Conservation (phyloP, 2,797 vertebrate species). For the Acridotheres tristis region DNA sequence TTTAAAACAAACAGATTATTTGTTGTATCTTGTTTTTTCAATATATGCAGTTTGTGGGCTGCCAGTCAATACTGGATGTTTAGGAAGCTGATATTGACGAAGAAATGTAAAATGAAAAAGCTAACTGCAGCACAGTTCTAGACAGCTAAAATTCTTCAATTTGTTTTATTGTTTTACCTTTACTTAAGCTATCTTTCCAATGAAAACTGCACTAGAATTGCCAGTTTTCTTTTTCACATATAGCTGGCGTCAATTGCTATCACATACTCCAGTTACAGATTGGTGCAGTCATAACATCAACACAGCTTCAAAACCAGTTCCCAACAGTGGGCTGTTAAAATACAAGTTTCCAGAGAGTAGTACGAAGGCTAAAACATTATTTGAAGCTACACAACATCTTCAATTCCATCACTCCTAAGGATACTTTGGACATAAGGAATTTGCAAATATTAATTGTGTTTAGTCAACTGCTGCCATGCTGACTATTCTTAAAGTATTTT, state of each 20-base stretch:
- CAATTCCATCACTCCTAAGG: not conserved
- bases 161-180: not conserved
- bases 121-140: not conserved
- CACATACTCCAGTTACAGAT: not conserved
- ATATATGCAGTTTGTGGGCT: not conserved
- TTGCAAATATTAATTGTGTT: not conserved
- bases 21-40: not conserved
- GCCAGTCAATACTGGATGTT: not conserved
- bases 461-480: not conserved
- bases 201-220: not conserved
- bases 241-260: not conserved
- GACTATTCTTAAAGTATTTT: not conserved
- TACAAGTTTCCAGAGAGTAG: not conserved
- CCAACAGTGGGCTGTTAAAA: not conserved
- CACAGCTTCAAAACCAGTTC: not conserved
- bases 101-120: not conserved
- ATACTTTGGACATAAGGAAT: not conserved
- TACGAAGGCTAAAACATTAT: not conserved
- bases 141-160: not conserved
- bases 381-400: not conserved
- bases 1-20: not conserved
- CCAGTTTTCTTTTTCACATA: not conserved
- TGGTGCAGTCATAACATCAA: not conserved
- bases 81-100: not conserved
- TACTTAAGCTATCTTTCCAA: not conserved